Conservation (phyloP, 2,797 vertebrate genomes). For the Aplochiton taeniatus region DNA sequence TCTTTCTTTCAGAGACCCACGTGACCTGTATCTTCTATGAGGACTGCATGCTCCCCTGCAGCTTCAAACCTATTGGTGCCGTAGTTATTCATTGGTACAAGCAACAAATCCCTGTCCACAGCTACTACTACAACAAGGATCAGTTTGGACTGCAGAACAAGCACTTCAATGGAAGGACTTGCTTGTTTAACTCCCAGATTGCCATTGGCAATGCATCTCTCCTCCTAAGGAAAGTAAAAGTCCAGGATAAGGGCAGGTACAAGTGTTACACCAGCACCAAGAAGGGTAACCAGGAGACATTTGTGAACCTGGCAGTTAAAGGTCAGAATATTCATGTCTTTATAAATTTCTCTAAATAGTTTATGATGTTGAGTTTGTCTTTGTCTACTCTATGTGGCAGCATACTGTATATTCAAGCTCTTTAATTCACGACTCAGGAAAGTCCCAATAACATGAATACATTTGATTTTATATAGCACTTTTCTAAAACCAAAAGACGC, state of each 20-base stretch:
- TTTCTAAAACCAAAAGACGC: too few species aligned
- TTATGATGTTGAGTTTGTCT: not conserved
- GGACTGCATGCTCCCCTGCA: slow-evolving; percentile 79
- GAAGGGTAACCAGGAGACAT: slow-evolving; percentile 58
- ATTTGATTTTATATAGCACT: too few species aligned
- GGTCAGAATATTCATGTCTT: slow-evolving; percentile 63
- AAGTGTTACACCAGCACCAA: slow-evolving; percentile 81
- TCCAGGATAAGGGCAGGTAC: slow-evolving; percentile 79
- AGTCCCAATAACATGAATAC: too few species aligned
- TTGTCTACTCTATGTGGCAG: not conserved
- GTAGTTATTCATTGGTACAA: slow-evolving; percentile 84
- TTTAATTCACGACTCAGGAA: too few species aligned
- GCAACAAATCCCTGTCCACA: slow-evolving; percentile 74
- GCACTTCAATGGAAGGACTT: slow-evolving; percentile 76
- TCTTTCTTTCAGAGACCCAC: slow-evolving; percentile 61
- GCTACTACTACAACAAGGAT: slow-evolving; percentile 78
- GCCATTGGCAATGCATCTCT: slow-evolving; percentile 82
- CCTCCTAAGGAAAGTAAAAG: slow-evolving; percentile 72
- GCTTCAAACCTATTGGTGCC: slow-evolving; percentile 66
- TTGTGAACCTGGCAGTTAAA: slow-evolving; percentile 72
- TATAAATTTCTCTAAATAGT: not conserved
- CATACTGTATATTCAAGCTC: too few species aligned
- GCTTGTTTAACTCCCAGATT: slow-evolving; percentile 78
- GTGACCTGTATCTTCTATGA: slow-evolving; percentile 75
- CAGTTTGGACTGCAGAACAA: slow-evolving; percentile 74